A percentile compares a stretch with the other conserved stretches of the same genome.
Evolutionary conservation across 2,888 invertebrate species (phyloP).

Genomic region (Spodoptera exigua): DNA sequence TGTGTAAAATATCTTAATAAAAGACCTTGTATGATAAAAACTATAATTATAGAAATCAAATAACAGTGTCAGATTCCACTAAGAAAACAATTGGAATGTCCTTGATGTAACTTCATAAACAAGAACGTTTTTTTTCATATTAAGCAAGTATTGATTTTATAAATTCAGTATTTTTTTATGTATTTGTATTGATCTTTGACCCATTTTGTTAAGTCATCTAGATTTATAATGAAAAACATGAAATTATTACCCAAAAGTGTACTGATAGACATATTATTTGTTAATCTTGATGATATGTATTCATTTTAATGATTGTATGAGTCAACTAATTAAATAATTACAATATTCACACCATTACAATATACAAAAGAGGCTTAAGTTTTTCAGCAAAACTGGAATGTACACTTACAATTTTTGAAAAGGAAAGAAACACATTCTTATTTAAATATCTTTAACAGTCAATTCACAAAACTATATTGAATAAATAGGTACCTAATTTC

Average conservation of each 20-base stretch:
- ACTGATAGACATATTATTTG: too few species aligned
- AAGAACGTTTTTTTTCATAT: conserved; percentile 20
- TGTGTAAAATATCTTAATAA: neutral
- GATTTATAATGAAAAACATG: conserved; percentile 6
- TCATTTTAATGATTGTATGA: too few species aligned
- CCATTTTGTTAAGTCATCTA: conserved; percentile 23
- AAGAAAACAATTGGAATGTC: conserved; percentile 54
- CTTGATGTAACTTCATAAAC: conserved; percentile 48
- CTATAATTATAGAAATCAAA: conserved; percentile 17
- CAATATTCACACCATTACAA: too few species aligned
- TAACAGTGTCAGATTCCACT: conserved; percentile 41
- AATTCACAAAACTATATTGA: too few species aligned
- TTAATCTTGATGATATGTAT: too few species aligned
- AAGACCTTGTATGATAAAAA: conserved; percentile 12
- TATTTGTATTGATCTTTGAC: conserved; percentile 16
- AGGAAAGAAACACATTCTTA: too few species aligned
- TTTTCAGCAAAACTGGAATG: too few species aligned
- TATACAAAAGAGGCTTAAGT: too few species aligned
- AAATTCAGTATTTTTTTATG: conserved; percentile 17
- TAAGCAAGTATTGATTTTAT: conserved; percentile 9
- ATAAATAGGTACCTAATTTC: too few species aligned
- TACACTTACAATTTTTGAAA: too few species aligned
- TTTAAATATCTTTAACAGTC: too few species aligned
- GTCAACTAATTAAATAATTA: too few species aligned
- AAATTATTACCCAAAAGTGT: neutral